phyloP scores from a whole-genome alignment of 2,797 vertebrate genomes.

The Myiotriccus ornatus region DNA sequence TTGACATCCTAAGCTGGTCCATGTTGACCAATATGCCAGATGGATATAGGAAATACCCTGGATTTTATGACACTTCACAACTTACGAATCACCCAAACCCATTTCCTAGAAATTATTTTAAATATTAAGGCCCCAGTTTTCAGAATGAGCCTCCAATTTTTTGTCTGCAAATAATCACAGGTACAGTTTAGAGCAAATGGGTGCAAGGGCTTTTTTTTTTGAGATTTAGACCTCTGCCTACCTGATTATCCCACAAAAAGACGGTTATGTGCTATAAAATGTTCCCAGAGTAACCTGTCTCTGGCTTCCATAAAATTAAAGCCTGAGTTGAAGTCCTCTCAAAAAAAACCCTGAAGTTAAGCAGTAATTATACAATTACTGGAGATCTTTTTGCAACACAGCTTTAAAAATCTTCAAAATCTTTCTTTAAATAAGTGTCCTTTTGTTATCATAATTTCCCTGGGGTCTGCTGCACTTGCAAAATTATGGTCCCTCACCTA shows the following conservation, averaged over 20 bases:
- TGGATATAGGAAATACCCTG: background rate
- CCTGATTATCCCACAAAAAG: background rate
- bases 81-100: background rate
- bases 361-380: background rate
- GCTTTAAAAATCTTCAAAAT: background rate
- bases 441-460: constrained; percentile 11
- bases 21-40: background rate
- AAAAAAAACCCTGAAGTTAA: background rate
- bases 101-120: background rate
- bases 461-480: background rate
- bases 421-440: background rate
- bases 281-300: background rate
- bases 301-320: background rate
- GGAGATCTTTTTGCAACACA: background rate
- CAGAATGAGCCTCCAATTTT: background rate
- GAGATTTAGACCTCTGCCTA: background rate
- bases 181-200: background rate
- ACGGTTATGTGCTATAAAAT: background rate
- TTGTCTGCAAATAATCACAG: background rate
- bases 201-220: background rate
- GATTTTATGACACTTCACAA: background rate
- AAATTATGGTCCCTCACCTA: background rate
- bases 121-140: background rate
- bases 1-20: background rate
- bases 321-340: background rate